Conservation (phyloP, 2,888 invertebrate species). For the Mythimna lalbum region DNA sequence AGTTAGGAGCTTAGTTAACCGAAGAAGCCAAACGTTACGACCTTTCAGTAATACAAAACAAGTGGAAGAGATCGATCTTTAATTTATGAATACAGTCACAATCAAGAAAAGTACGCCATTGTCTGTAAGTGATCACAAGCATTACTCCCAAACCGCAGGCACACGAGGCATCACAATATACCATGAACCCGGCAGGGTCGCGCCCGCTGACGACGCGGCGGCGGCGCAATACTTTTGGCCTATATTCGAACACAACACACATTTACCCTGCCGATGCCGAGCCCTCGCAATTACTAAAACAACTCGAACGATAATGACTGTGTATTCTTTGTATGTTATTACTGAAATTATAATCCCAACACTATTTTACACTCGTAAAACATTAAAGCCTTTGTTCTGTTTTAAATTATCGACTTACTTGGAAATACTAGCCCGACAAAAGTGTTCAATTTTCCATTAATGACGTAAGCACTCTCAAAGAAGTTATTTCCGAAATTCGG, state of each 20-base stretch:
- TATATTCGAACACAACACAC: conserved; percentile 78
- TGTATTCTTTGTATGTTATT: conserved; percentile 62
- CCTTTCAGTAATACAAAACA: conserved; percentile 22
- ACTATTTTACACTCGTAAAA: conserved; percentile 43
- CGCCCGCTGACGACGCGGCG: conserved; percentile 36
- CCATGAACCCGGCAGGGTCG: conserved; percentile 81
- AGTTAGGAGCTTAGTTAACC: conserved; percentile 14
- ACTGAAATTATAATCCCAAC: conserved; percentile 47
- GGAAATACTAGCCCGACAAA: conserved; percentile 33
- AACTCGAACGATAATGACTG: conserved; percentile 71
- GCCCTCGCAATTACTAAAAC: conserved; percentile 70
- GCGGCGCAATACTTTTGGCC: conserved; percentile 81
- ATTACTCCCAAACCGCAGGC: conserved; percentile 82
- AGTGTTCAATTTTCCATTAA: conserved; percentile 42
- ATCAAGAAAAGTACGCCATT: conserved; percentile 65
- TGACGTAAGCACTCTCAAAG: conserved; percentile 51
- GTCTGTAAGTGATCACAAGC: conserved; percentile 75
- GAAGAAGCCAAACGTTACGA: conserved; percentile 24
- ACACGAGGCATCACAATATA: conserved; percentile 84
- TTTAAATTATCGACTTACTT: conserved; percentile 43
- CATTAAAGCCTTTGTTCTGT: conserved; percentile 43
- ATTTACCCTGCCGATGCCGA: conserved; percentile 72
- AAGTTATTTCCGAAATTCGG: conserved; percentile 64
- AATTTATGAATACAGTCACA: conserved; percentile 53
- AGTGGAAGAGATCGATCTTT: conserved; percentile 24